A percentile compares a stretch with the other conserved stretches of the same genome.
Evolutionary conservation across 2,888 invertebrate genomes (phyloP).

Genomic region (Nomada fucata): DNA sequence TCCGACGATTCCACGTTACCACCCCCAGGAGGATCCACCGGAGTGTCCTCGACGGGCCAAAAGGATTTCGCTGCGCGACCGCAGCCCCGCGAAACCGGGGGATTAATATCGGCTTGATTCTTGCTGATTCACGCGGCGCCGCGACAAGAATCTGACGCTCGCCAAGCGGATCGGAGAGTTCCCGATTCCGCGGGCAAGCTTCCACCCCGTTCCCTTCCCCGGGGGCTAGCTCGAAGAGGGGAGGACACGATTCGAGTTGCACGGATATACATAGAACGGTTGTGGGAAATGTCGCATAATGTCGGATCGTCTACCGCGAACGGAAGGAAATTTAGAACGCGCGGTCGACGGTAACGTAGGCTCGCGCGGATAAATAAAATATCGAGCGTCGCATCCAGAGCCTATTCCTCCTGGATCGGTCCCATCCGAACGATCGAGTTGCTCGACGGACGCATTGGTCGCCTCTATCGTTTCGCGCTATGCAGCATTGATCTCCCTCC

Average conservation of each 20-base stretch:
- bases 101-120: slow-evolving; percentile 37
- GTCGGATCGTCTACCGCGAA: neutral
- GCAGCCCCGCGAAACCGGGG: slow-evolving; percentile 1
- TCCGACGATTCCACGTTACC: slow-evolving; percentile 18
- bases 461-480: slow-evolving; percentile 10
- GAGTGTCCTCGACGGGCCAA: slow-evolving; percentile 28
- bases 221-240: neutral
- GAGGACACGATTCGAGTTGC: neutral
- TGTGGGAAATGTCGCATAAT: slow-evolving; percentile 28
- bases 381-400: slow-evolving; percentile 10
- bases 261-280: neutral
- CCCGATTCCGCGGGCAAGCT: neutral
- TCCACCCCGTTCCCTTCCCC: too few species aligned
- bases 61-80: slow-evolving; percentile 27
- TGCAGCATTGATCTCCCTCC: slow-evolving; percentile 3
- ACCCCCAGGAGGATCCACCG: slow-evolving; percentile 25
- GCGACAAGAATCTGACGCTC: neutral
- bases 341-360: neutral
- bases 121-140: neutral
- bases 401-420: neutral
- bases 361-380: slow-evolving; percentile 35
- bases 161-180: neutral
- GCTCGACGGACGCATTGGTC: slow-evolving; percentile 22
- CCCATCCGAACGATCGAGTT: slow-evolving; percentile 17
- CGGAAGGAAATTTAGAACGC: slow-evolving; percentile 17